Base-by-base conservation (phyloP, 2,888 invertebrate genomes). In the Melanophora roralis region DNA sequence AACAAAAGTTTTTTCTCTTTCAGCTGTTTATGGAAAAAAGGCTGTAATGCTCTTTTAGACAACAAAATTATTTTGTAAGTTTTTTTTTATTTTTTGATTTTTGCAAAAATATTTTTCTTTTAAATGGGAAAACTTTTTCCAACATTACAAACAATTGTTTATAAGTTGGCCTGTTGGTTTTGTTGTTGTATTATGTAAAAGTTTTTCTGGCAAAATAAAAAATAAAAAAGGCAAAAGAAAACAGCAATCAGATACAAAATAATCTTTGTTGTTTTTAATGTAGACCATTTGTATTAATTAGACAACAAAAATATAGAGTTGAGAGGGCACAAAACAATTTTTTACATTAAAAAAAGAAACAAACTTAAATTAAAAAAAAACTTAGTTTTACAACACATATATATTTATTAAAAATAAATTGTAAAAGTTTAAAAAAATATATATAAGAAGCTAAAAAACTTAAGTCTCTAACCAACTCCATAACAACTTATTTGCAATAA, bases 241-340 rank as follows among this genome's bases (percentile, higher is more conserved):
- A 78, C 51, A 47, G 65, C 65, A 75, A 80, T 71, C 74, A 71
- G 75, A 75, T 75, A 79, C 55, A 75, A 79, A 75, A 79, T 75
- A 75, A 75, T 76, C 75, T 80, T 75, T 79, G 75, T 75, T 75
- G 62, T 78, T 75, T 62, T 78, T 78, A 71, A 75, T 81, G 78
- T 81, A 65, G 65, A 81, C 82, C 82, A 83, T 83, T 83, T 82
- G 83, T 83, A 83, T 83, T 83, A 83, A 83, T 83, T 83, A 83
- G 83, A 75, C 79, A 79, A 78, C 72, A 53, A 72, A 72, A 72
- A 72, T 73, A 82, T 78, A 64, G 45, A 80, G 64, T 59, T 55
- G 53, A 36, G 27, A 27, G 27, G 3, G 27, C 27, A 27, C 27
- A 27, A 27, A 27, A 27, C n/a, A n/a, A 27, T 45, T 45, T 51